Conservation (phyloP, 1,140 invertebrate species). For the Hycleus phaleratus region DNA sequence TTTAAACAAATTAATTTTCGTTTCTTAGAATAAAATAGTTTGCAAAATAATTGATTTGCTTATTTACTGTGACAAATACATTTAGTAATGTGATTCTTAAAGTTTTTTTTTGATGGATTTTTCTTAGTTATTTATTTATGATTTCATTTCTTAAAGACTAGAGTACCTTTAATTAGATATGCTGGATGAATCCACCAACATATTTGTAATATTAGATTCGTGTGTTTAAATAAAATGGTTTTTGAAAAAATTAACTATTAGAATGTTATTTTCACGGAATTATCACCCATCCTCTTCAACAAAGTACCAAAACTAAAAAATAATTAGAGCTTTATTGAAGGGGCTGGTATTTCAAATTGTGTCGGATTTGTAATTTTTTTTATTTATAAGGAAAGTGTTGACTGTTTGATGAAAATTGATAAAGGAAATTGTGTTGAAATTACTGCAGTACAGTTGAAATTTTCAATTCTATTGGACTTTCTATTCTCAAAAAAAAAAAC, state of each 20-base stretch:
- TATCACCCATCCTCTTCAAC: not conserved
- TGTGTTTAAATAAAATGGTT: conserved; percentile 20
- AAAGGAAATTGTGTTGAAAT: not conserved
- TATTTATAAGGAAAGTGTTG: not conserved
- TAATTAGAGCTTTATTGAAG: too few species aligned
- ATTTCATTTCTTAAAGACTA: conserved; percentile 7
- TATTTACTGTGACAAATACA: not conserved
- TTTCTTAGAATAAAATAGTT: not conserved
- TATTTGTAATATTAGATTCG: conserved; percentile 14
- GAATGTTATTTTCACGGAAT: conserved; percentile 12
- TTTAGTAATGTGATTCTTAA: not conserved
- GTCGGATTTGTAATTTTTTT: not conserved
- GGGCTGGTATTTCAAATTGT: not conserved
- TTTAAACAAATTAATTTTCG: conserved; percentile 13
- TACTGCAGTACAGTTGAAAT: not conserved
- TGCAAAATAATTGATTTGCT: conserved; percentile 11
- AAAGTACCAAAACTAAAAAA: too few species aligned
- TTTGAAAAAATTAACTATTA: conserved; percentile 4
- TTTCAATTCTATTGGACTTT: not conserved
- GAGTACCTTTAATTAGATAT: conserved; percentile 2
- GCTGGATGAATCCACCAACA: conserved; percentile 9
- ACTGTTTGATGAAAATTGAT: not conserved
- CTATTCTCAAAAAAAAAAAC: not conserved
- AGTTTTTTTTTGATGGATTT: not conserved
- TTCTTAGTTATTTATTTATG: not conserved